Percentiles rank a stretch among this genome's conserved stretches.
Evolutionary conservation across 1,140 invertebrate species (phyloP).

Genomic region (Cepaea nemoralis): DNA sequence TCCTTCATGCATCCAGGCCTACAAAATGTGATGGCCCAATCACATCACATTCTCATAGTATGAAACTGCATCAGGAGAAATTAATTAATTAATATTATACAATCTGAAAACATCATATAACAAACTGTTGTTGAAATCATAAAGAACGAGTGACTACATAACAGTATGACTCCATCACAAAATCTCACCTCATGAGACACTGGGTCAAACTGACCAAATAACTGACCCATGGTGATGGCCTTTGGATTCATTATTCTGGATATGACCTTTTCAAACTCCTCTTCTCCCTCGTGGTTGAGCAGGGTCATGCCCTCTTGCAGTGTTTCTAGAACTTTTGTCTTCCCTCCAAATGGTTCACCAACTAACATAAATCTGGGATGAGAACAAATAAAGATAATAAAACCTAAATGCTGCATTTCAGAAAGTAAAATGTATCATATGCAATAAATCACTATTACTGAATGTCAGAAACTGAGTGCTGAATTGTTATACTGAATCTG

Average conservation of each 20-base stretch:
- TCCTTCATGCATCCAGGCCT: too few species aligned
- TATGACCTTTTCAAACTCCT: conserved; percentile 71
- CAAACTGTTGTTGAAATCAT: not conserved
- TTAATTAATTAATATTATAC: not conserved
- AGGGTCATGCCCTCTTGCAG: conserved; percentile 82
- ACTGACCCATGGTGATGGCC: conserved; percentile 72
- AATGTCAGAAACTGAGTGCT: too few species aligned
- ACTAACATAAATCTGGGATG: conserved; percentile 72
- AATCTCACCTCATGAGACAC: conserved; percentile 71
- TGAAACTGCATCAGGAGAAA: too few species aligned
- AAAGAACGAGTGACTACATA: too few species aligned
- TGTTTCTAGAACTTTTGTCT: conserved; percentile 75
- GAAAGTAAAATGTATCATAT: too few species aligned
- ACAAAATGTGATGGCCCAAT: too few species aligned
- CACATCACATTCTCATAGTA: too few species aligned
- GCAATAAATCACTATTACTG: too few species aligned
- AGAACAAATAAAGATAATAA: not conserved
- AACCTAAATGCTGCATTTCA: too few species aligned
- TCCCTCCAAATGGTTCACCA: conserved; percentile 73
- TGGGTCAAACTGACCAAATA: conserved; percentile 73
- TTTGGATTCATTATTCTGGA: conserved; percentile 73
- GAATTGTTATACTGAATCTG: too few species aligned
- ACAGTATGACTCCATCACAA: too few species aligned
- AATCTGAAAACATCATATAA: not conserved
- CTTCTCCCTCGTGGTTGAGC: conserved; percentile 63